Base-by-base conservation (phyloP, 2,797 vertebrate species). In the Sebastolobus alascanus region DNA sequence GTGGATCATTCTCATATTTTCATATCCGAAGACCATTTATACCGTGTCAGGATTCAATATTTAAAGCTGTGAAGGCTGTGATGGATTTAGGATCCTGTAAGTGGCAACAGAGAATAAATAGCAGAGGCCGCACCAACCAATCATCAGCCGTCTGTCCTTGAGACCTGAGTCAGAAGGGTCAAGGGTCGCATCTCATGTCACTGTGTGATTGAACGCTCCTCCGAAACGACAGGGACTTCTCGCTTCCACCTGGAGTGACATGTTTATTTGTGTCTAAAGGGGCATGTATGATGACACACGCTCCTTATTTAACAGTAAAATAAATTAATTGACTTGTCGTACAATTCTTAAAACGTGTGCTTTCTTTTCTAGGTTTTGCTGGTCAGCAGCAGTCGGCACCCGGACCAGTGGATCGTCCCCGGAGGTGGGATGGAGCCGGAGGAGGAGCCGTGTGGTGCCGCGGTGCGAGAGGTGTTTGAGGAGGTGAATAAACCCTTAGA, bases 371-470 rank as follows among this genome's bases (percentile, higher is more conserved):
- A 99, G 98, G 98, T 99, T 54, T 90, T 99, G 86, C 93, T 99
- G 87, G 98, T 99, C 77, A 99, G 97, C 93, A 99, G 98, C 93
- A 99, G 98, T 93, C 97, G 98, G 59, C 97, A 99, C 68, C 98
- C 98, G 29, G 98, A 99, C 88, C 98, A 99, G 79, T 99, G 98
- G 98, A 99, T 99, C 77, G 98, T 99, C 38, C 98, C 98, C 0
- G 98, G 98, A 80, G 98, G 98, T 80, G 98, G 98, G 69, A 99
- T 99, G 98, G 98, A 99, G 92, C 98, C 98, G 0, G 98, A 99
- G 86, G 98, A 99, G 84, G 98, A 99, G 86, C 98, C 98, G 0
- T 97, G 98, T 1, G 97, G 97, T 1, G 98, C 98, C 4, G 98
- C 98, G 0, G 96, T 99, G 68, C 96, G 98, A 90, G 98, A 99